phyloP scores from a whole-genome alignment of 2,888 invertebrate genomes.

The Megaustenia siamemsis region DNA sequence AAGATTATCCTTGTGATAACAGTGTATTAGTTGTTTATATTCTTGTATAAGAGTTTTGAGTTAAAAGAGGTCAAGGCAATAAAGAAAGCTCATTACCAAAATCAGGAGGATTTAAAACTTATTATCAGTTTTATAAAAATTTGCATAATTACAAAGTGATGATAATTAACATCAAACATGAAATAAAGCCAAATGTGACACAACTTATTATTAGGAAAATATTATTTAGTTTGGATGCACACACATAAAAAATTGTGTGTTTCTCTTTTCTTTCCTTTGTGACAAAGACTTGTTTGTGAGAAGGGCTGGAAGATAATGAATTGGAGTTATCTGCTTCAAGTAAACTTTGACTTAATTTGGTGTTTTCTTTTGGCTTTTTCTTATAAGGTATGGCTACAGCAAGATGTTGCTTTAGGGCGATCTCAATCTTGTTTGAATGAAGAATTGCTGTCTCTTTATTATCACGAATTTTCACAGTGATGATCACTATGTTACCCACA shows the following conservation, averaged over 20 bases:
- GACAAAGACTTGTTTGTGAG: neutral
- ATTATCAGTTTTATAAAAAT: no score
- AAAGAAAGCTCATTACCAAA: no score
- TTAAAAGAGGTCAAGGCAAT: no score
- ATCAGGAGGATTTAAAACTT: no score
- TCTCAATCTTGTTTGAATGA: neutral
- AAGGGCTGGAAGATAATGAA: neutral
- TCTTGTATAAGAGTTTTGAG: no score
- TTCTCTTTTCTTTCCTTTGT: neutral
- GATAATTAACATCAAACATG: neutral
- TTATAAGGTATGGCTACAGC: neutral
- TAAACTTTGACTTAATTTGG: neutral
- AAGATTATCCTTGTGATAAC: no score
- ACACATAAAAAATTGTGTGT: no score
- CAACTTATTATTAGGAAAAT: neutral
- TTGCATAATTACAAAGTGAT: neutral
- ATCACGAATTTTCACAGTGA: neutral
- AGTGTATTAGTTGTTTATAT: no score
- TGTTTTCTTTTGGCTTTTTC: neutral
- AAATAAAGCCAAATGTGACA: neutral
- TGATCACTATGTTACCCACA: neutral
- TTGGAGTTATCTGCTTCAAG: neutral
- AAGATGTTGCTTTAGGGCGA: neutral
- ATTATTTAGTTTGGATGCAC: neutral
- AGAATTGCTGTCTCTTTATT: neutral